These are phyloP conservation scores for Hydraecia micacea DNA, from an alignment of 2,888 invertebrate genomes.

Conservation along the genomic window DNA sequence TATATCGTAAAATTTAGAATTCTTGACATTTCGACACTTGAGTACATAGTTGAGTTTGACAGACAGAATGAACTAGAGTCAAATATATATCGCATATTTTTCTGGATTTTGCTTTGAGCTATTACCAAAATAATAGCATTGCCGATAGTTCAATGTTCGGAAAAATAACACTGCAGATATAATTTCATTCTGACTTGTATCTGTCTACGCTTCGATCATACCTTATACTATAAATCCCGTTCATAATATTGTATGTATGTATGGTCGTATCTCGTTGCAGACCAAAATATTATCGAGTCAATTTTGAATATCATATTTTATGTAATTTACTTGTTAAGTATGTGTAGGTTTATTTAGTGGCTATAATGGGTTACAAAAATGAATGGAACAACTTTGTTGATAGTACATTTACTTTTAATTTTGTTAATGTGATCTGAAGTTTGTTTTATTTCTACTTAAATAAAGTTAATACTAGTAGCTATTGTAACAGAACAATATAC, in stretches of 20 bases:
- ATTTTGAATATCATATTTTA: constrained; percentile 84
- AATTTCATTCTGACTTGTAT: constrained; percentile 33
- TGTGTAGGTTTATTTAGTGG: constrained; percentile 81
- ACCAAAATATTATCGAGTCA: constrained; percentile 87
- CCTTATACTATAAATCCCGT: constrained; percentile 61
- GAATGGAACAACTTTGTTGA: constrained; percentile 79
- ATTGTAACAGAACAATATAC: constrained; percentile 72
- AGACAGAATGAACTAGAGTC: constrained; percentile 20
- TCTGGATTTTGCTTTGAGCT: constrained; percentile 56
- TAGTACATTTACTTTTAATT: constrained; percentile 79
- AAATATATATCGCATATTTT: constrained; percentile 34
- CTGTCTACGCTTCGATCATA: constrained; percentile 64
- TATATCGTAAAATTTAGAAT: constrained; percentile 74
- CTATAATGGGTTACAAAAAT: constrained; percentile 77
- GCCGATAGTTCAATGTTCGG: constrained; percentile 35
- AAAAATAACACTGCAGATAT: constrained; percentile 28
- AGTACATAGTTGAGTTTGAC: constrained; percentile 46
- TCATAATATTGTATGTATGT: constrained; percentile 61
- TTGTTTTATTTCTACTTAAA: constrained; percentile 71
- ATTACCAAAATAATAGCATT: constrained; percentile 38
- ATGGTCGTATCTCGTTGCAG: constrained; percentile 81
- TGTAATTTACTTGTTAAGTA: constrained; percentile 82
- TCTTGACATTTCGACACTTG: constrained; percentile 62
- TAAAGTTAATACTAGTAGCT: constrained; percentile 67
- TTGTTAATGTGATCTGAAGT: constrained; percentile 90